Percentiles rank a stretch among this genome's conserved stretches.
Conservation (phyloP, 2,888 invertebrate genomes). For the Drosophila austrosaltans region DNA sequence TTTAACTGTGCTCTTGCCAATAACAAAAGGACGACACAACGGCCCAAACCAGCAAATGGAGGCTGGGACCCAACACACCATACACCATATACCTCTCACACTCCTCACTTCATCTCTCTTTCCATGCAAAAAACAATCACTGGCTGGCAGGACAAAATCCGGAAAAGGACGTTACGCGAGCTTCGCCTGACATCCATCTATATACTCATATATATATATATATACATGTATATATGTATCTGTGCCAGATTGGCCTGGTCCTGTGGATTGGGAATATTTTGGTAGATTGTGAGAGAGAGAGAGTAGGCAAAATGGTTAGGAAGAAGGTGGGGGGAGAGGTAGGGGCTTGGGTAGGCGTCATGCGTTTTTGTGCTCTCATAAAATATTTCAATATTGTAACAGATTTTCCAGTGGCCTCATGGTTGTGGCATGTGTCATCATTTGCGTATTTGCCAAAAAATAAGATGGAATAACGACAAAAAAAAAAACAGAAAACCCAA, state of each 20-base stretch:
- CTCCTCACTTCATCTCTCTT: too few species aligned
- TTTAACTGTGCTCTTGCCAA: constrained; percentile 41
- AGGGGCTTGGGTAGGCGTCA: not conserved
- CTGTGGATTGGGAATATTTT: constrained; percentile 6
- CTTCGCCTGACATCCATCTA: constrained; percentile 48
- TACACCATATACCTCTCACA: not conserved
- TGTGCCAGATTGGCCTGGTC: constrained; percentile 9
- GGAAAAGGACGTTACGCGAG: constrained; percentile 67
- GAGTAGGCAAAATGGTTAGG: constrained; percentile 23
- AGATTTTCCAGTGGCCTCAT: constrained; percentile 47
- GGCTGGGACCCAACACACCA: not conserved
- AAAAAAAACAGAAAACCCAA: constrained; percentile 29
- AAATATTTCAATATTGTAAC: constrained; percentile 78
- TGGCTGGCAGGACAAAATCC: constrained; percentile 49
- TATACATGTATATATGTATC: constrained; percentile 18
- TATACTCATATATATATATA: constrained; percentile 24
- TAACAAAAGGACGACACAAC: constrained; percentile 26
- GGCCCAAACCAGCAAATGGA: not conserved
- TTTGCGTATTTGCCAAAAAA: constrained; percentile 60
- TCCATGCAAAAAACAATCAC: constrained; percentile 44
- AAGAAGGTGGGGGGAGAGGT: not conserved
- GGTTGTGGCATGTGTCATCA: constrained; percentile 60
- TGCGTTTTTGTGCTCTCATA: constrained; percentile 49
- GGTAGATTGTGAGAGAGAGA: constrained; percentile 7
- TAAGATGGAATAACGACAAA: constrained; percentile 37